Percentiles rank a stretch among this genome's conserved stretches.
These are phyloP conservation scores for Polydrusus cervinus DNA, from an alignment of 2,888 invertebrate genomes.

Conservation along the genomic window DNA sequence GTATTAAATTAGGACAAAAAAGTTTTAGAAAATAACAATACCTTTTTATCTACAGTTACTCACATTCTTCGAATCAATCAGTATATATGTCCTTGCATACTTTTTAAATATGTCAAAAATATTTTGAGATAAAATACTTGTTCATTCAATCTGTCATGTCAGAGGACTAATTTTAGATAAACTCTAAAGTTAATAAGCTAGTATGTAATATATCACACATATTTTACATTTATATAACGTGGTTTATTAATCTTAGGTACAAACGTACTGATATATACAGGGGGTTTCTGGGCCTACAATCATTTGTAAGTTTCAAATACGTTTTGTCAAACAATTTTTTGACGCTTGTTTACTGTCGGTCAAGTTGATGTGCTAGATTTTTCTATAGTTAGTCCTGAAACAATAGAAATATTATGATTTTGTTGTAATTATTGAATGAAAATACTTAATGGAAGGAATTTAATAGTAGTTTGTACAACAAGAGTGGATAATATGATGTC, in stretches of 20 bases:
- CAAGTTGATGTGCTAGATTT: constrained; percentile 50
- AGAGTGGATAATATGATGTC: no score
- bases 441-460: no score
- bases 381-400: constrained; percentile 44
- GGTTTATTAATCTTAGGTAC: constrained; percentile 28
- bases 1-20: no score
- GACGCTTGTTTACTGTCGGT: constrained; percentile 41
- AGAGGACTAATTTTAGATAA: neutral
- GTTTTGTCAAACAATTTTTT: constrained; percentile 42
- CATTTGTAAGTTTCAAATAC: constrained; percentile 5
- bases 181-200: neutral
- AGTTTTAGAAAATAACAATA: neutral
- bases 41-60: no score
- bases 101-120: no score
- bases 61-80: no score
- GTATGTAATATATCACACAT: constrained; percentile 42
- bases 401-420: neutral
- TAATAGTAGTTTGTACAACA: no score
- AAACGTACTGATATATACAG: constrained; percentile 27
- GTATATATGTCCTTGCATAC: no score
- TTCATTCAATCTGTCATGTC: neutral
- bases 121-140: constrained; percentile 2
- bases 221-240: constrained; percentile 26
- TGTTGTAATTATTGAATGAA: no score
- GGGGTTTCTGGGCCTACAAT: constrained; percentile 25